Evolutionary conservation across 2,113 vertebrate species (phyloP), one percentile per base, ranked within the genome.

Genomic region (Colistium nudipinnis): DNA sequence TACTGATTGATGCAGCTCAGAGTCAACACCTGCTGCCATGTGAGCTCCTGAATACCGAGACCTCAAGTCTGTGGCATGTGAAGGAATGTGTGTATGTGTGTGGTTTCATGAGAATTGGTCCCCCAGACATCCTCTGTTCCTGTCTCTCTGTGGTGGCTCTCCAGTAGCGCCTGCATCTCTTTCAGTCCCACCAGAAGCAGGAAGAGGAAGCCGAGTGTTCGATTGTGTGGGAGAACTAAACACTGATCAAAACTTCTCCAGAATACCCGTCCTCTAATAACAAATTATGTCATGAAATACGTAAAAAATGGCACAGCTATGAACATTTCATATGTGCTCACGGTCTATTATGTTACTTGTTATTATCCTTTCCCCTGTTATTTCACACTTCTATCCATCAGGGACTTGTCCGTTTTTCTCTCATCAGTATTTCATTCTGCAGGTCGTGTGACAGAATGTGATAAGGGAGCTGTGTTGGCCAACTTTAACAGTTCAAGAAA

Each of bases 141-240:
- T 44, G 36, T 71, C 62, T 81, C 59, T 44, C 27, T n/a, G 47
- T 30, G 10, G 28, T 16, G 17, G 2, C 49, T 55, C 73, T 73
- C 30, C 55, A 41, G 45, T 20, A 47, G 51, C 2, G 62, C 38
- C 55, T 30, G 73, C 65, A 64, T 78, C 62, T 63, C 20, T 48
- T 56, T 78, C 74, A 55, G 43, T 35, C 55, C 52, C 38, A 65
- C 60, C 63, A 11, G 20, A 51, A 39, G 70, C 89, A 90, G 87
- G 88, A 90, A 89, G 78, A 73, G 90, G 88, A 90, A 87, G 75
- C 41, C 5, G 61, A 43, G 62, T 72, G 64, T 75, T 81, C 9
- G 49, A 80, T 72, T 90, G 86, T 87, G 73, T 38, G 30, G 13
- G 19, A 35, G 44, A 70, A 51, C 62, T 59, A 62, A 83, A 84